Conservation (phyloP, 2,888 invertebrate species). For the Netelia fuscicornis region DNA sequence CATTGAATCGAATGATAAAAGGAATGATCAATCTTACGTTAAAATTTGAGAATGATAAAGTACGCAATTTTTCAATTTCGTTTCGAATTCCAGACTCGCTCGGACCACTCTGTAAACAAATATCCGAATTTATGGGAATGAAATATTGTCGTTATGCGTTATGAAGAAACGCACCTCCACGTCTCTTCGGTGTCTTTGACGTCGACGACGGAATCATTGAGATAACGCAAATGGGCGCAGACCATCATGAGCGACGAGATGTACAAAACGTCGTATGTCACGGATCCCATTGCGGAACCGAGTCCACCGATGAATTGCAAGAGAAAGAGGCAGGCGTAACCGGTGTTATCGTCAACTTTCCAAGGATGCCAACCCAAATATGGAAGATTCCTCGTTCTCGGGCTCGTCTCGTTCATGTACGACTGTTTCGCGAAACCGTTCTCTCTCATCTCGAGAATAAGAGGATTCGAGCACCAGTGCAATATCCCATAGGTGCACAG, state of each 20-base stretch:
- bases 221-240: conserved; percentile 71
- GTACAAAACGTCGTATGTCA: conserved; percentile 72
- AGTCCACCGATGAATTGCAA: conserved; percentile 72
- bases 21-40: conserved; percentile 59
- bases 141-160: not conserved
- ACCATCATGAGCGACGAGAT: conserved; percentile 70
- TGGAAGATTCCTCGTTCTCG: conserved; percentile 68
- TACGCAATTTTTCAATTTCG: conserved; percentile 69
- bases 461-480: conserved; percentile 75
- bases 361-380: conserved; percentile 73
- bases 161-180: conserved; percentile 50
- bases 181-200: not conserved
- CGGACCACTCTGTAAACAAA: conserved; percentile 43
- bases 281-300: conserved; percentile 70
- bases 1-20: not conserved
- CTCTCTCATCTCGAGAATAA: conserved; percentile 65
- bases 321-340: conserved; percentile 69
- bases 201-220: conserved; percentile 67
- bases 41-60: conserved; percentile 71
- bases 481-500: conserved; percentile 69
- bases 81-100: conserved; percentile 53
- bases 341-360: conserved; percentile 54
- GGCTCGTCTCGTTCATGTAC: conserved; percentile 32
- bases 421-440: conserved; percentile 23
- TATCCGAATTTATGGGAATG: not conserved